These are phyloP conservation scores for Glossophaga mutica DNA, from an alignment of 2,797 vertebrate genomes.

Conservation along the genomic window DNA sequence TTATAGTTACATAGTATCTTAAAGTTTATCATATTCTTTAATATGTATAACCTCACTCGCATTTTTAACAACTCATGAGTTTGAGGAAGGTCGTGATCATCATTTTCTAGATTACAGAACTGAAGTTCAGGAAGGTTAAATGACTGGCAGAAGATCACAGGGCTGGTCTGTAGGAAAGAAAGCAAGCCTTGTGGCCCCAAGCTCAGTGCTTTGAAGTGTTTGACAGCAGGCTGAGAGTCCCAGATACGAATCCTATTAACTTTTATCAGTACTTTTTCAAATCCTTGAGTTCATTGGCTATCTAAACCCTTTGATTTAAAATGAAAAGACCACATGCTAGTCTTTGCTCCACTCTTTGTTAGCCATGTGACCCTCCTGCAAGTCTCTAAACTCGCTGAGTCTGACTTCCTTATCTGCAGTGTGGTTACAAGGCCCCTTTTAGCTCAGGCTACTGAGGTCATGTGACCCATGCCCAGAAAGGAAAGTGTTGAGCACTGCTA, in stretches of 20 bases:
- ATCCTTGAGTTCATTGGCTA: not conserved
- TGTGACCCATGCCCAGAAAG: not conserved
- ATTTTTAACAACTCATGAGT: not conserved
- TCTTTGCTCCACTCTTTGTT: not conserved
- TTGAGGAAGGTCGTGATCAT: not conserved
- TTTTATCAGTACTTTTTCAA: not conserved
- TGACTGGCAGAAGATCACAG: not conserved
- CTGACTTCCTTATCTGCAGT: not conserved
- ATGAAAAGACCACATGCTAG: not conserved
- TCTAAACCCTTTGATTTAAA: not conserved
- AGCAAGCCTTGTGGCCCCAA: not conserved
- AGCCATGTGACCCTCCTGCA: not conserved
- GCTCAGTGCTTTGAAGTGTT: not conserved
- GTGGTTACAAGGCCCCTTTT: not conserved
- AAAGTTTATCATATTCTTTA: not conserved
- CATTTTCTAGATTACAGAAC: not conserved
- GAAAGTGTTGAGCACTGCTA: not conserved
- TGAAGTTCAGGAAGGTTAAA: conserved; percentile 11
- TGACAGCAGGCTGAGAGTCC: not conserved
- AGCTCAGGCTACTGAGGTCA: not conserved
- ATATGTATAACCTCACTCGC: not conserved
- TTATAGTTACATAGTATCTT: not conserved
- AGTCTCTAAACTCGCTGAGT: not conserved
- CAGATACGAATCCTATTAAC: not conserved
- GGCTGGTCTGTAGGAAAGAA: not conserved